These are phyloP conservation scores for Leptopilina clavipes DNA, from an alignment of 1,140 invertebrate genomes.

Conservation along the genomic window DNA sequence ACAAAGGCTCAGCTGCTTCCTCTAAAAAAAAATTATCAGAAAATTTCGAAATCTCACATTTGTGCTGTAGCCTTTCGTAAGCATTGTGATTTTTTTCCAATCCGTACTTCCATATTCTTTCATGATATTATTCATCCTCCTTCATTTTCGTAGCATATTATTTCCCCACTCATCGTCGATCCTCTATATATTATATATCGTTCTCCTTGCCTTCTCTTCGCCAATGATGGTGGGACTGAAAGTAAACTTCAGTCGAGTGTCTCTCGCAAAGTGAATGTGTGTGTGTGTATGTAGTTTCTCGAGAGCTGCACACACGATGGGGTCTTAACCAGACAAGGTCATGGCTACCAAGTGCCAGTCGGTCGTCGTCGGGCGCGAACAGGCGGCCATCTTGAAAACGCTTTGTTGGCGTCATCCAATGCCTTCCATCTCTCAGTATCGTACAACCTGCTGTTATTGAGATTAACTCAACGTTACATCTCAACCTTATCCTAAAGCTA, in stretches of 20 bases:
- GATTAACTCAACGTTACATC: slow-evolving; percentile 7
- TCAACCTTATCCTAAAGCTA: slow-evolving; percentile 1
- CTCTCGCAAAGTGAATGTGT: slow-evolving; percentile 28
- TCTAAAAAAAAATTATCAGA: not conserved
- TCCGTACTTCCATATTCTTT: no score
- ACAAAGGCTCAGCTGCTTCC: not conserved
- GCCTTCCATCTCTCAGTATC: not conserved
- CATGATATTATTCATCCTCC: no score
- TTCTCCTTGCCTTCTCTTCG: slow-evolving; percentile 46
- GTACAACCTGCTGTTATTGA: not conserved
- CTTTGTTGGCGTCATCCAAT: slow-evolving; percentile 48
- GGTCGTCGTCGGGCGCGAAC: slow-evolving; percentile 42
- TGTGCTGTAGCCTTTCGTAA: no score
- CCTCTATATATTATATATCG: no score
- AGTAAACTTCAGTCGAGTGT: slow-evolving; percentile 17
- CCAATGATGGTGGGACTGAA: slow-evolving; percentile 31
- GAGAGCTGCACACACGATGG: slow-evolving; percentile 38
- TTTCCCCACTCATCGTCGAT: slow-evolving; percentile 43
- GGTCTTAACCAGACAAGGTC: slow-evolving; percentile 56
- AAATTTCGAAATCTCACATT: slow-evolving; percentile 19
- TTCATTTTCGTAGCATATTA: slow-evolving; percentile 39
- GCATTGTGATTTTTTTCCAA: no score
- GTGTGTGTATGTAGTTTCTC: slow-evolving; percentile 42
- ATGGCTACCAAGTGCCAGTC: slow-evolving; percentile 51
- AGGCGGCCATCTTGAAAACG: slow-evolving; percentile 58